These are phyloP conservation scores for Etheostoma nigrum DNA, from an alignment of 2,797 vertebrate genomes.

Conservation along the genomic window DNA sequence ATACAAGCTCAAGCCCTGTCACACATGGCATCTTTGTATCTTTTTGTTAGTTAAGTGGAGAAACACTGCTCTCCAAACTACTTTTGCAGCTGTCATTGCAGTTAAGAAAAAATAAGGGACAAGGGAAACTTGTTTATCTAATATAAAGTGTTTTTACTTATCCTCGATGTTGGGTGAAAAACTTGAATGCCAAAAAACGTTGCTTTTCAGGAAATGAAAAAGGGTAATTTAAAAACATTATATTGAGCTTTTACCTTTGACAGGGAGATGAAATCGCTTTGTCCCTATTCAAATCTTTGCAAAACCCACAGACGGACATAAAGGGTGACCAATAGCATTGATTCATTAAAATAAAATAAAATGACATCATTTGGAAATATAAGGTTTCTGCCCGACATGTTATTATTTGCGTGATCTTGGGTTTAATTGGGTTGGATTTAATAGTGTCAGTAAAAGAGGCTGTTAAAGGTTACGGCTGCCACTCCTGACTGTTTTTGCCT, in stretches of 20 bases:
- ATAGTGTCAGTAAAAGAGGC: constrained; percentile 16
- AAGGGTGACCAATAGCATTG: too few species aligned
- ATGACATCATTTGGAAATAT: too few species aligned
- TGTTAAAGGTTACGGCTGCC: constrained; percentile 32
- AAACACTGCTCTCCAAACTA: neutral
- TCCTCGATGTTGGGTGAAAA: too few species aligned
- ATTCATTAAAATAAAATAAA: too few species aligned
- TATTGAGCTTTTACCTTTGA: too few species aligned
- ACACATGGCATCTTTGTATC: constrained; percentile 6
- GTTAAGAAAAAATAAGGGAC: neutral
- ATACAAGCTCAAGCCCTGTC: neutral
- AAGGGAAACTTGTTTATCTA: neutral
- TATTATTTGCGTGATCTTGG: constrained; percentile 15
- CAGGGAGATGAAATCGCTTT: too few species aligned
- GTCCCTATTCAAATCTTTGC: too few species aligned
- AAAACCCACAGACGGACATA: too few species aligned
- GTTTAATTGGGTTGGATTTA: constrained; percentile 17
- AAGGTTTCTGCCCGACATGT: neutral
- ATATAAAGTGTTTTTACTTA: neutral
- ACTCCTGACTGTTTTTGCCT: constrained; percentile 24
- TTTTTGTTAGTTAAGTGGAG: constrained; percentile 2
- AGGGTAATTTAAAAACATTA: too few species aligned
- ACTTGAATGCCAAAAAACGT: too few species aligned
- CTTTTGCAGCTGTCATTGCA: constrained; percentile 6
- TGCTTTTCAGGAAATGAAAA: too few species aligned